Evolutionary conservation across 2,113 vertebrate genomes (phyloP), one percentile per base, ranked within the genome.

Genomic region (Arothron firmamentum): DNA sequence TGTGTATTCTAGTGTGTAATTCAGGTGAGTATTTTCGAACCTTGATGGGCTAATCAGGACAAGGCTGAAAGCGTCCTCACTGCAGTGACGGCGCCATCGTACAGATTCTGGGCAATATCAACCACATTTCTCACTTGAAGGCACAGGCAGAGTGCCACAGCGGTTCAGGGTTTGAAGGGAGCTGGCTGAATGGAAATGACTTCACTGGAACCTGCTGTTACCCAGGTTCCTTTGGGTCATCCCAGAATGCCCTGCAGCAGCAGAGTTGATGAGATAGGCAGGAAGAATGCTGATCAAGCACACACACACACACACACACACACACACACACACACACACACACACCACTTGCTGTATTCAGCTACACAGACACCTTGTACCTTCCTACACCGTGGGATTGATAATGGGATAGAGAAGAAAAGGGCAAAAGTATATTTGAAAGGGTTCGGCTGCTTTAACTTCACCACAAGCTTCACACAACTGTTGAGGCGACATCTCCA

Each of bases 221-320:
- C 65, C 52, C 70, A 54, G 74, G 67, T 67, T 78, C 80, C 80
- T 84, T 3, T 71, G 83, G 83, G 86, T 78, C 52, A 18, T 65
- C 75, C 76, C 65, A 62, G 70, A 67, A 59, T 64, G 72, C 67
- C 81, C 81, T 63, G 82, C 72, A 23, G 82, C 84, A 65, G 74
- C 76, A 67, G 45, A 75, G 72, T 83, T 86, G 86, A 86, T 86
- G 78, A 78, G 74, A 72, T 75, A 70, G 34, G 84, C 80, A 81
- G 77, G 68, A 79, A 75, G 75, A 80, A 42, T 82, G 85, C 85
- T 87, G 85, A 85, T 81, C 80, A 75, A 80, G 78, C 85, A 80
- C 64, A 80, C 69, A 62, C 77, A 72, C 6, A 74, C 25, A 38
- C 19, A 50, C 48, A 54, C n/a, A 56, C 15, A 28, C 56, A 50